Base-by-base conservation (phyloP, 2,113 vertebrate species). In the Pseudonaja textilis region DNA sequence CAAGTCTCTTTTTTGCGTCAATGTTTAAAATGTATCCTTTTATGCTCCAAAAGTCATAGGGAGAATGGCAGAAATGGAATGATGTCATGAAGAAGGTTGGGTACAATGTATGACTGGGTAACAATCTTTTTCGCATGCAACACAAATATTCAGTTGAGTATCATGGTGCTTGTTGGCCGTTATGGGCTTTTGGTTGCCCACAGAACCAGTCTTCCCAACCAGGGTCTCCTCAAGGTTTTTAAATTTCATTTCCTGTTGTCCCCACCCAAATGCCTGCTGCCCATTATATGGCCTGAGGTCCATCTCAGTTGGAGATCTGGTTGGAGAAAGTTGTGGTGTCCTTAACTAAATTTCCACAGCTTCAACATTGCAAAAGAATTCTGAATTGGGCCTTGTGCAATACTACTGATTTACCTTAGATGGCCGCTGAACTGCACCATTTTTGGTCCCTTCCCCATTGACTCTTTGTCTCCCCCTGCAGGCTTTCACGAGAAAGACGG, bases 401-500 rank as follows among this genome's bases (percentile, higher is more conserved):
- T 20, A 81, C 6, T 39, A 20, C 69, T 8, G 69, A 20, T 81
- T 20, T 2, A 18, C 69, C 16, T 39, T 81, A 3, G n/a, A 34
- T 81, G 74, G 34, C 3, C 4, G 0, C 50, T 4, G 42, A 50
- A 2, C 81, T 34, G 81, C 42, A 23, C 12, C 42, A 42, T 5
- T 39, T 39, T 57, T 57, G 16, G 18, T 85, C 25, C 29, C 52
- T 74, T n/a, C 34, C 12, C 2, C 20, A 2, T 61, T 29, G 52
- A 26, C 5, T 42, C 42, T 47, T 16, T 25, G 1, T 1, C 11
- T 5, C n/a, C 7, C 18, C 29, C 29, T 59, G 42, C 95, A 99
- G 99, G 98, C 89, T 99, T 99, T 96, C 98, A 99, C 86, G 98
- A 99, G 97, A 98, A 98, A 22, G 99, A 99, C 0, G 98, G 98